A percentile compares a stretch with the other conserved stretches of the same genome.
phyloP scores from a whole-genome alignment of 2,888 invertebrate species.

The Epirrhoe tristata region DNA sequence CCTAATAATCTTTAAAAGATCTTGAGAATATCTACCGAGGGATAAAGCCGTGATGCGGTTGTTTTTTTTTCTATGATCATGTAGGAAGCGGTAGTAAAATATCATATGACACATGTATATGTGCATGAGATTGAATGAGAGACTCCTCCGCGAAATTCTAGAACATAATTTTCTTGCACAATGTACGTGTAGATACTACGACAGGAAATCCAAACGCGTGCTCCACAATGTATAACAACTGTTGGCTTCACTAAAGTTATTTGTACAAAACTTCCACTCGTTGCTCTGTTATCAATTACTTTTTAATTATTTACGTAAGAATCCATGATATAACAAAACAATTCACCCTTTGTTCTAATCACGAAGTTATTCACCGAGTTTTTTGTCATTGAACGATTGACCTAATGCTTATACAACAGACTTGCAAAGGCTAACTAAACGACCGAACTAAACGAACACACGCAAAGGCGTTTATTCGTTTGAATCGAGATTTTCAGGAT shows the following conservation, averaged over 20 bases:
- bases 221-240: background rate
- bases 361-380: background rate
- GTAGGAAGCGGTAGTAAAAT: too few species aligned
- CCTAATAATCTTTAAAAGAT: too few species aligned
- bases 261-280: background rate
- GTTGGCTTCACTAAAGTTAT: background rate
- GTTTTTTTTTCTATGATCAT: too few species aligned
- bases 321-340: background rate
- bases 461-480: slow-evolving; percentile 14
- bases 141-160: too few species aligned
- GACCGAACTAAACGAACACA: too few species aligned
- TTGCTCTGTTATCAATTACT: background rate
- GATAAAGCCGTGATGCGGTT: too few species aligned
- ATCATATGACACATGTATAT: too few species aligned
- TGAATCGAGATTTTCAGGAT: slow-evolving; percentile 12
- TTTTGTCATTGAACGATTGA: slow-evolving; percentile 8
- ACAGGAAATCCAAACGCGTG: background rate
- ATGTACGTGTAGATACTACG: too few species aligned
- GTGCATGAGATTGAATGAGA: too few species aligned
- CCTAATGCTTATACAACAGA: slow-evolving; percentile 13
- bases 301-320: slow-evolving; percentile 16
- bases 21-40: too few species aligned
- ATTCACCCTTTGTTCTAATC: slow-evolving; percentile 8
- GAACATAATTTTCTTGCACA: background rate
- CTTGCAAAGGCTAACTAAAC: too few species aligned